A percentile compares a stretch with the other conserved stretches of the same genome.
These are phyloP conservation scores for Burhinus oedicnemus DNA, from an alignment of 2,113 vertebrate genomes.

Conservation along the genomic window DNA sequence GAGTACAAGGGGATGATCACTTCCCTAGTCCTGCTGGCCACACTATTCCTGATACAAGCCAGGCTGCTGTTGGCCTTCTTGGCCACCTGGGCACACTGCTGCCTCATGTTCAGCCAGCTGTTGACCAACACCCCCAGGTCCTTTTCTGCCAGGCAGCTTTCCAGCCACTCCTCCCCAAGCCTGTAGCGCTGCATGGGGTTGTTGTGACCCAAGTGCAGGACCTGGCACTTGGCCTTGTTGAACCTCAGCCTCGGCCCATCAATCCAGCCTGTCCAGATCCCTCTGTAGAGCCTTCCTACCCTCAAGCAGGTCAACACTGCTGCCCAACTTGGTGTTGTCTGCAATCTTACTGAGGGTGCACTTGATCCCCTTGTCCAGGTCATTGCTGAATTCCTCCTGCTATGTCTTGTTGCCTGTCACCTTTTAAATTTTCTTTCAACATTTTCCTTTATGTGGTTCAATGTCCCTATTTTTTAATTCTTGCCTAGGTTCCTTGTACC, in stretches of 20 bases:
- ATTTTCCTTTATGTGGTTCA: neutral
- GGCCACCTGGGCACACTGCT: too few species aligned
- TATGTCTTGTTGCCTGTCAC: neutral
- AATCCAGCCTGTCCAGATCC: neutral
- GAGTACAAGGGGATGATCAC: too few species aligned
- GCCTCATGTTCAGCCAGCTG: neutral
- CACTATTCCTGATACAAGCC: too few species aligned
- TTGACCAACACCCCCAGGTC: too few species aligned
- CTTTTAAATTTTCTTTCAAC: neutral
- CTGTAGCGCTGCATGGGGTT: neutral
- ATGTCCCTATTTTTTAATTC: neutral
- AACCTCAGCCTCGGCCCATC: fast-evolving
- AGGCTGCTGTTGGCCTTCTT: too few species aligned
- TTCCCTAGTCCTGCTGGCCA: too few species aligned
- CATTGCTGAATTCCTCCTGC: neutral
- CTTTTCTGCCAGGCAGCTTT: neutral
- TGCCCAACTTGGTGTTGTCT: fast-evolving
- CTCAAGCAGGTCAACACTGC: neutral
- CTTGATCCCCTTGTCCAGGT: fast-evolving
- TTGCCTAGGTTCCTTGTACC: neutral
- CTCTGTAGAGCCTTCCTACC: neutral
- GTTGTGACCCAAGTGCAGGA: neutral
- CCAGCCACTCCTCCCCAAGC: neutral
- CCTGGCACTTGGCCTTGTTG: too few species aligned
- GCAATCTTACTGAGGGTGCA: neutral